Percentiles rank a stretch among this genome's conserved stretches.
Conservation (phyloP, 2,888 invertebrate genomes). For the Heteropelma amictum region DNA sequence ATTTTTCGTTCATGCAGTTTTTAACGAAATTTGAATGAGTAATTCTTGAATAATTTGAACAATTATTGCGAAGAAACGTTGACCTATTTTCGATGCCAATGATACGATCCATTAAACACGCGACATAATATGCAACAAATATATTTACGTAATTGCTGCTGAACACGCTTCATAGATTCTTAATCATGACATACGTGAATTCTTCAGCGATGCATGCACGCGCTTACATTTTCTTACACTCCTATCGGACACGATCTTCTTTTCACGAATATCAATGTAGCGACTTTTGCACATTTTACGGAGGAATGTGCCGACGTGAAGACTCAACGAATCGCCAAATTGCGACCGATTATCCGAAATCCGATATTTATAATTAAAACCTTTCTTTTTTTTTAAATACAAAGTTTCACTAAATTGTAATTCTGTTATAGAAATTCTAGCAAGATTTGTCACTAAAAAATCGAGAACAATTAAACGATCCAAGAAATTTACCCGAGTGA, state of each 20-base stretch:
- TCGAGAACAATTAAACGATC: no score
- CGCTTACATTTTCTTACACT: slow-evolving; percentile 12
- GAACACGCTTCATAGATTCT: slow-evolving; percentile 15
- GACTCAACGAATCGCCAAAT: no score
- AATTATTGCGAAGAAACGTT: slow-evolving; percentile 64
- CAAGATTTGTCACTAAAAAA: no score
- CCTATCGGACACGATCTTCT: neutral
- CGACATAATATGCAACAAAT: slow-evolving; percentile 4
- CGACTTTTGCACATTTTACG: neutral
- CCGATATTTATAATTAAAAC: no score
- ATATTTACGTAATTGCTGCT: slow-evolving; percentile 14
- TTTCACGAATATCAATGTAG: neutral
- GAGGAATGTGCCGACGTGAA: neutral
- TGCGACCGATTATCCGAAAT: no score
- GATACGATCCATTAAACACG: slow-evolving; percentile 61
- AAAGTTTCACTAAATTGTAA: no score
- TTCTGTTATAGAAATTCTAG: no score
- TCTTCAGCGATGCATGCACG: neutral
- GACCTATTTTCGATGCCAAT: slow-evolving; percentile 46
- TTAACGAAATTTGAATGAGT: neutral
- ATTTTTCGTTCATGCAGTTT: no score
- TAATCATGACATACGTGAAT: neutral
- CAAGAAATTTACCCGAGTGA: no score
- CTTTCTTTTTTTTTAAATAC: no score
- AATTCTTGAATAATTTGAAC: no score